Evolutionary conservation across 2,113 vertebrate species (phyloP), one percentile per base, ranked within the genome.

Genomic region (Alces alces): DNA sequence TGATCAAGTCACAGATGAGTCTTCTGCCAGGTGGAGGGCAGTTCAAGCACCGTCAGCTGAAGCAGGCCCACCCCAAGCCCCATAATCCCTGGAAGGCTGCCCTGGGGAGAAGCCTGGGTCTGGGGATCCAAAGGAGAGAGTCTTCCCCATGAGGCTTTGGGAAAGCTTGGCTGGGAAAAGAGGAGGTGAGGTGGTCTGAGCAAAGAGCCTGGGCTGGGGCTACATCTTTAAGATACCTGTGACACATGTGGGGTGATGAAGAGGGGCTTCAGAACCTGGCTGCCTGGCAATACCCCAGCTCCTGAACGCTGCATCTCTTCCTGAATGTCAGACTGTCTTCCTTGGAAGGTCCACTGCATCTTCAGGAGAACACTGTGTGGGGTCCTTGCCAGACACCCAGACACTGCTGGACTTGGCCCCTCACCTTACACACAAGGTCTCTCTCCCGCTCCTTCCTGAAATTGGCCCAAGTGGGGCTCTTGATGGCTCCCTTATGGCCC

Each of bases 61-160:
- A 33, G 15, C 54, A 39, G 39, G 13, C 1, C 5, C 3, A 7
- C 1, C 6, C 8, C 17, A 7, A 2, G 2, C 14, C 4, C 6
- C 1, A 28, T 33, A 14, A 12, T 58, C 33, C 52, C 4, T 12
- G 64, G 47, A 58, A 16, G 13, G 27, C 4, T 43, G 17, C 45
- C 16, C 10, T 33, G 66, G 30, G 45, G 21, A 78, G 47, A 57
- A 21, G 50, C 19, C 36, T n/a, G 30, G 25, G 30, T n/a, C 54
- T 89, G 73, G 76, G 47, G n/a, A 39, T 33, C 47, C 33, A 23
- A 50, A n/a, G 50, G 17, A 45, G 19, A 86, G 33, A 87, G 21
- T 30, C 15, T 85, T 43, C 33, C 47, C 43, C 36, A 4, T 23
- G 14, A 84, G 66, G 12, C n/a, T 54, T 27, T 54, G 8, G 33